Evolutionary conservation across 2,888 invertebrate species (phyloP).

Genomic region (Cryptocephalus primarius): DNA sequence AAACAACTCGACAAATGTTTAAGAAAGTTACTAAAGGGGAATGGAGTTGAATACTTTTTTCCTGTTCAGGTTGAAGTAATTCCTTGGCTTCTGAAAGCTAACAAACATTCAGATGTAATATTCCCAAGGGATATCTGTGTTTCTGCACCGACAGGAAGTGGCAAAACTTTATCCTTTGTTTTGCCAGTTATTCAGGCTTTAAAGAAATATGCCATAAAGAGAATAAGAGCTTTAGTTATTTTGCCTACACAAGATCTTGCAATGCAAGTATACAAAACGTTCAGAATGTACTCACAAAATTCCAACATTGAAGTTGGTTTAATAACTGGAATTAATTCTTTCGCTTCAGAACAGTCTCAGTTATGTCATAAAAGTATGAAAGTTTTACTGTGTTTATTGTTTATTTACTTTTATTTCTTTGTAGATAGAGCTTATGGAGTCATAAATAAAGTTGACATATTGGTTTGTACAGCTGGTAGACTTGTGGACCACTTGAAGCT

Average conservation of each 20-base stretch:
- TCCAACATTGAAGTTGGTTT: constrained; percentile 61
- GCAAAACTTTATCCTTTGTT: constrained; percentile 91
- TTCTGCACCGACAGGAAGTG: constrained; percentile 95
- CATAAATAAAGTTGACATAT: constrained; percentile 62
- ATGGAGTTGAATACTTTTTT: constrained; percentile 68
- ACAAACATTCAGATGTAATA: constrained; percentile 46
- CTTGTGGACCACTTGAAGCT: constrained; percentile 83
- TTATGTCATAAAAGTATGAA: constrained; percentile 44
- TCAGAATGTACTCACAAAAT: constrained; percentile 55
- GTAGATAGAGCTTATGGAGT: constrained; percentile 45
- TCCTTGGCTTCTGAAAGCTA: constrained; percentile 60
- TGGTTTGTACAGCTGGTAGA: constrained; percentile 89
- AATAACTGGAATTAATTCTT: constrained; percentile 55
- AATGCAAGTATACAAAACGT: constrained; percentile 75
- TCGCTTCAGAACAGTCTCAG: constrained; percentile 56
- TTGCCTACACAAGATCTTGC: constrained; percentile 90
- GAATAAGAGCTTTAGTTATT: constrained; percentile 76
- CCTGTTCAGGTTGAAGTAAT: constrained; percentile 76
- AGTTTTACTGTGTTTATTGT: background rate
- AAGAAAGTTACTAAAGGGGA: constrained; percentile 50
- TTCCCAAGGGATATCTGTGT: constrained; percentile 88
- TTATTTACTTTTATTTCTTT: background rate
- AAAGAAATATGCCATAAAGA: constrained; percentile 26
- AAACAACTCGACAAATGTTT: constrained; percentile 53
- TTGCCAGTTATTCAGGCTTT: constrained; percentile 75